These are phyloP conservation scores for Anthoscopus minutus DNA, from an alignment of 2,113 vertebrate species.

Conservation along the genomic window DNA sequence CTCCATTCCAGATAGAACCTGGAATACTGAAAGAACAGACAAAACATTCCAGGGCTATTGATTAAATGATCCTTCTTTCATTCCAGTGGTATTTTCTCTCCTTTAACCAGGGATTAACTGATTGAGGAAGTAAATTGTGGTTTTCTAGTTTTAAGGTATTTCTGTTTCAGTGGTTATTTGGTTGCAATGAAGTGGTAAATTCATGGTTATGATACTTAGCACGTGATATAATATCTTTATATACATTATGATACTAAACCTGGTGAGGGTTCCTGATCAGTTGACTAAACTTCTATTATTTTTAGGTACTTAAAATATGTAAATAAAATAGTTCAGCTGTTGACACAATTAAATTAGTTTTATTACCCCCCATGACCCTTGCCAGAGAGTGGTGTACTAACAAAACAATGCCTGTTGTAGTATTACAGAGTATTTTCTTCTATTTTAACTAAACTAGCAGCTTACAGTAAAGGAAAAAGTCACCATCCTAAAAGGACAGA, in stretches of 20 bases:
- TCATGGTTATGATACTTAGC: not conserved
- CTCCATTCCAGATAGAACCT: not conserved
- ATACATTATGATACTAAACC: not conserved
- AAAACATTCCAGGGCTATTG: not conserved
- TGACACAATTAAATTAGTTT: not conserved
- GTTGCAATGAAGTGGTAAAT: not conserved
- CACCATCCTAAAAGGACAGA: not conserved
- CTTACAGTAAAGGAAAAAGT: not conserved
- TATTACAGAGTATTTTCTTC: not conserved
- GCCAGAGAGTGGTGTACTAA: not conserved
- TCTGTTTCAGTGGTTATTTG: not conserved
- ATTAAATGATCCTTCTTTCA: not conserved
- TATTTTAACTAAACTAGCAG: not conserved
- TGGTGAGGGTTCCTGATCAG: not conserved
- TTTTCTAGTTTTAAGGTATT: not conserved
- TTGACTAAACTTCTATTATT: not conserved
- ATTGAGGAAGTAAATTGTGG: not conserved
- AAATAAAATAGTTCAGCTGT: not conserved
- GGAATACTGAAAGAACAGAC: not conserved
- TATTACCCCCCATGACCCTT: not conserved
- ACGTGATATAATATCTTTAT: not conserved
- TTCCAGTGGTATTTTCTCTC: not conserved
- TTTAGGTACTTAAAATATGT: not conserved
- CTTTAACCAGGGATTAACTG: not conserved
- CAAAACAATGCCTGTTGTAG: not conserved